A percentile compares a stretch with the other conserved stretches of the same genome.
Conservation (phyloP, 1,140 invertebrate species). For the Homalodisca vitripennis region DNA sequence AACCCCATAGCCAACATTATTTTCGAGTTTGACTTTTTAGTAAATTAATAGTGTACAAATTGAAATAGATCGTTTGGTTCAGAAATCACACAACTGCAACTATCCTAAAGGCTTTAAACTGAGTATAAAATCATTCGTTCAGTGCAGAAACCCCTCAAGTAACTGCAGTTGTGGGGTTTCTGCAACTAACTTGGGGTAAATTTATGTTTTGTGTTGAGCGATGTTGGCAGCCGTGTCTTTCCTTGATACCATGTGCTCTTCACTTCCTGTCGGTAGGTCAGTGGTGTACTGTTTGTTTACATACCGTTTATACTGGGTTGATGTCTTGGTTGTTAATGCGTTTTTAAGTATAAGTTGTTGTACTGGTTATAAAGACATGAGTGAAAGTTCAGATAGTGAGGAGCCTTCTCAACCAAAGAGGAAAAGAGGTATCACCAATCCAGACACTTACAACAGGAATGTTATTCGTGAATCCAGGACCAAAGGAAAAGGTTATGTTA, state of each 20-base stretch:
- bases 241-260: too few relatives aligned
- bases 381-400: conserved; percentile 13
- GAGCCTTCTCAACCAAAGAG: conserved; percentile 4
- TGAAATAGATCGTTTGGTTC: conserved; percentile 8
- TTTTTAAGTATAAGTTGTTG: conserved; percentile 14
- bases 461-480: too few relatives aligned
- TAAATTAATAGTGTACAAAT: background rate
- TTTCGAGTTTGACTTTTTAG: conserved; percentile 4
- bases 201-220: too few relatives aligned
- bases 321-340: conserved; percentile 3
- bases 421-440: too few relatives aligned
- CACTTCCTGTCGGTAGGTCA: too few relatives aligned
- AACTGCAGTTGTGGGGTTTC: too few relatives aligned
- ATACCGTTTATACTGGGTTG: background rate
- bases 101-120: background rate
- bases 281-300: too few relatives aligned
- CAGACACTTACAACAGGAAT: conserved; percentile 9
- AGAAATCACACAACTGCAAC: background rate
- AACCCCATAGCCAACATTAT: background rate
- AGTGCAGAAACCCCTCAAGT: too few relatives aligned
- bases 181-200: conserved; percentile 7
- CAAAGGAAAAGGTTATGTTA: too few relatives aligned
- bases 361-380: too few relatives aligned
- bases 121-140: background rate
- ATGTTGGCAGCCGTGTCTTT: too few relatives aligned